A percentile compares a stretch with the other conserved stretches of the same genome.
Conservation (phyloP, 2,797 vertebrate species). For the Centroberyx gerrardi region DNA sequence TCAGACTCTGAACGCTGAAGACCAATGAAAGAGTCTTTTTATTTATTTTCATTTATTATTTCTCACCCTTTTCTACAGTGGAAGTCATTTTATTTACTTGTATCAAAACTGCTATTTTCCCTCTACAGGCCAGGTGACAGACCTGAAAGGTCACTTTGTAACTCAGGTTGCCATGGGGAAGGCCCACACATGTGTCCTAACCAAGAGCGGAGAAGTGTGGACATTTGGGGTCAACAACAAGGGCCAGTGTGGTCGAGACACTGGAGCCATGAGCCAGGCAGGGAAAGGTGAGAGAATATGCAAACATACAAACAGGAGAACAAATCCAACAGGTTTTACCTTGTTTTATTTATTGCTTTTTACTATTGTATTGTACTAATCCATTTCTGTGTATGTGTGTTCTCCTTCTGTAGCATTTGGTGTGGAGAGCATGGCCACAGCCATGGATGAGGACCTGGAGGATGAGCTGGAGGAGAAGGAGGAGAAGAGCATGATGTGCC, state of each 20-base stretch:
- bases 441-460: slow-evolving; percentile 99
- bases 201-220: slow-evolving; percentile 98
- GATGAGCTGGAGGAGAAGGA: slow-evolving; percentile 98
- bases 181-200: slow-evolving; percentile 97
- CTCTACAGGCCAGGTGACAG: slow-evolving; percentile 93
- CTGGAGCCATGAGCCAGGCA: slow-evolving; percentile 95
- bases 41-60: not conserved
- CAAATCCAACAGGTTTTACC: no score
- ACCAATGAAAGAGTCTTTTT: not conserved
- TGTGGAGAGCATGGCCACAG: slow-evolving; percentile 98
- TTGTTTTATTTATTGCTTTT: no score
- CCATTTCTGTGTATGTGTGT: not conserved
- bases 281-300: slow-evolving; percentile 90
- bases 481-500: slow-evolving; percentile 99
- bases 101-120: not conserved
- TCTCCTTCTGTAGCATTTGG: slow-evolving; percentile 87
- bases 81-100: not conserved
- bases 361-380: no score
- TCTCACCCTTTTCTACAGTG: not conserved
- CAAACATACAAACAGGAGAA: not conserved
- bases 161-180: slow-evolving; percentile 99
- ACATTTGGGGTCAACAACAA: slow-evolving; percentile 99
- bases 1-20: not conserved
- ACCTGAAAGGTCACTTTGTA: slow-evolving; percentile 97
- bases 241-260: slow-evolving; percentile 98